Evolutionary conservation across 2,113 vertebrate genomes (phyloP).

Genomic region (Callipepla californica): DNA sequence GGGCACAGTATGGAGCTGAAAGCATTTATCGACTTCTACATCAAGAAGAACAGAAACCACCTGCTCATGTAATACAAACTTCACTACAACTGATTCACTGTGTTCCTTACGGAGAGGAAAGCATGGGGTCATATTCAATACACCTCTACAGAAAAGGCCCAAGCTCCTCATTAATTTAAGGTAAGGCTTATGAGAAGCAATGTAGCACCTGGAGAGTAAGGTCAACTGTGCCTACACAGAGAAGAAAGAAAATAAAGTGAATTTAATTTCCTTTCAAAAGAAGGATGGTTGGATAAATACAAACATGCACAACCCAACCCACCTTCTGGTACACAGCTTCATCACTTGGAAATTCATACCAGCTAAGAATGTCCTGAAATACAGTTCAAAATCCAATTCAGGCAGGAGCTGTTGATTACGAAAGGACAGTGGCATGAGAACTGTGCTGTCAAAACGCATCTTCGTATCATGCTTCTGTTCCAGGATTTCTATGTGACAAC

Average conservation of each 20-base stretch:
- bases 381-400: not conserved
- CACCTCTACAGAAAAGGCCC: not conserved
- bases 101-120: conserved; percentile 3
- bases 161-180: conserved; percentile 38
- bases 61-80: conserved; percentile 28
- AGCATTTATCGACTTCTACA: conserved; percentile 17
- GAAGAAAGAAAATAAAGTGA: not conserved
- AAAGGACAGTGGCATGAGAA: not conserved
- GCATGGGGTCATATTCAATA: conserved; percentile 2
- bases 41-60: conserved; percentile 21
- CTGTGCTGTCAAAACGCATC: conserved; percentile 11
- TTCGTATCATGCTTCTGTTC: not conserved
- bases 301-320: not conserved
- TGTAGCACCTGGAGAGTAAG: not conserved
- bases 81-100: not conserved
- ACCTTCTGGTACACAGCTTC: conserved; percentile 14
- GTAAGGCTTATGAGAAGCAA: not conserved
- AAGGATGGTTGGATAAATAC: not conserved
- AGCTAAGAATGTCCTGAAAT: not conserved
- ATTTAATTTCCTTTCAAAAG: conserved; percentile 11
- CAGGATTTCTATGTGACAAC: not conserved
- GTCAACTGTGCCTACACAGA: not conserved
- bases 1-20: conserved; percentile 33
- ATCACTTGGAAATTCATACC: not conserved
- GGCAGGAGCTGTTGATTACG: not conserved